phyloP scores from a whole-genome alignment of 2,888 invertebrate genomes.

The Spilarctia lutea region DNA sequence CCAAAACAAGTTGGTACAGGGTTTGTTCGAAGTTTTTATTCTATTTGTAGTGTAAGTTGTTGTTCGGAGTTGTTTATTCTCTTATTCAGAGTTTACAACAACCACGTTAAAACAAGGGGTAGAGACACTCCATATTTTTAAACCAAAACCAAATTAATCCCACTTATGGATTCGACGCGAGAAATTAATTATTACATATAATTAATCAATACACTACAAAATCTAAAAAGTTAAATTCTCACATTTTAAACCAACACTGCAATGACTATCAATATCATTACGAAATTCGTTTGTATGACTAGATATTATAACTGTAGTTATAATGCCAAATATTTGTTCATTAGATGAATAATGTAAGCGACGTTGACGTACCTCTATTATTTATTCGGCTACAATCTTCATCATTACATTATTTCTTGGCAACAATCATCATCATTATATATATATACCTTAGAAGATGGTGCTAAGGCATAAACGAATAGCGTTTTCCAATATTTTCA shows the following conservation, averaged over 20 bases:
- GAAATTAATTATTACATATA: too few species aligned
- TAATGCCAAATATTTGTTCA: slow-evolving; percentile 65
- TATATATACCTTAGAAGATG: slow-evolving; percentile 50
- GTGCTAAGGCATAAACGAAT: slow-evolving; percentile 30
- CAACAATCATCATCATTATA: slow-evolving; percentile 75
- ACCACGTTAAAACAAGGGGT: too few species aligned
- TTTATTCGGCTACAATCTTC: slow-evolving; percentile 80
- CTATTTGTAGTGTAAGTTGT: too few species aligned
- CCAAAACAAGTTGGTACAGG: too few species aligned
- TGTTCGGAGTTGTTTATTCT: too few species aligned
- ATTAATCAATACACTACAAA: background rate
- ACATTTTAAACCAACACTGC: background rate
- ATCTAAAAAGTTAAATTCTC: background rate
- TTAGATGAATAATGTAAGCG: slow-evolving; percentile 71
- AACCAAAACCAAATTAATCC: too few species aligned
- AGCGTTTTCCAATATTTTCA: slow-evolving; percentile 20
- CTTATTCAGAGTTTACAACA: too few species aligned
- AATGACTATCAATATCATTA: slow-evolving; percentile 1
- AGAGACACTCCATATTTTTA: too few species aligned
- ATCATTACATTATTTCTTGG: slow-evolving; percentile 77
- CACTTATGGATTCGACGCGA: too few species aligned
- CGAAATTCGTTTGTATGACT: slow-evolving; percentile 24
- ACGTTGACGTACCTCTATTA: slow-evolving; percentile 63
- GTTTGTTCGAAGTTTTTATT: too few species aligned
- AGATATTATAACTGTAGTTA: slow-evolving; percentile 45